A percentile compares a stretch with the other conserved stretches of the same genome.
phyloP scores from a whole-genome alignment of 92 coral and sea anemone species.

The Palythoa heliodiscus region DNA sequence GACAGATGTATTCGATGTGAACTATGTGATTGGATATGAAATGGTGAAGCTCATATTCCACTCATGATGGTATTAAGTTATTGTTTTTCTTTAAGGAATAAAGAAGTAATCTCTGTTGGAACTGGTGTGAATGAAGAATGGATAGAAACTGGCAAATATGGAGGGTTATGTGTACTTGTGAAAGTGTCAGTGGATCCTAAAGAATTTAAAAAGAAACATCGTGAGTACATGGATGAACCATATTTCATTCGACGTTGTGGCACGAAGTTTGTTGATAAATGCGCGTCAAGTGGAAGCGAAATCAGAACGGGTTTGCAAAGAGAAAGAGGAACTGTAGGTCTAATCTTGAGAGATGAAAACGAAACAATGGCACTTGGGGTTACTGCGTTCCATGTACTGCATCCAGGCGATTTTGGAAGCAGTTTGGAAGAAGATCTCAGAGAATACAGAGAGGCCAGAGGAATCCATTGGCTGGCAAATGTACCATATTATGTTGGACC shows the following conservation, averaged over 20 bases:
- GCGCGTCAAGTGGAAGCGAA: not conserved
- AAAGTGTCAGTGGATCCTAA: conserved; percentile 12
- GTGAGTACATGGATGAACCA: not conserved
- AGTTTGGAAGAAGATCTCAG: too few relatives aligned
- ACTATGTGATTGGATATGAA: too few relatives aligned
- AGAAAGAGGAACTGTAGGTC: not conserved
- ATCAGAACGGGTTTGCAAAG: not conserved
- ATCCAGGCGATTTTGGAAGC: too few relatives aligned
- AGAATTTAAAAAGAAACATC: conserved; percentile 1
- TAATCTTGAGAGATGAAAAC: not conserved
- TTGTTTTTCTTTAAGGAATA: not conserved
- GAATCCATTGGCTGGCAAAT: too few relatives aligned
- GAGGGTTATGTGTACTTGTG: conserved; percentile 18
- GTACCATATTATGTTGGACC: too few relatives aligned
- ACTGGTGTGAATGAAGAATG: conserved; percentile 5
- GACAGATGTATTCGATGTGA: too few relatives aligned
- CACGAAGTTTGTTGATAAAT: not conserved
- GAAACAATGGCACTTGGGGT: not conserved
- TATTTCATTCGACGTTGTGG: not conserved
- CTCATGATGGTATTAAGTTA: too few relatives aligned
- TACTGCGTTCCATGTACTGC: not conserved
- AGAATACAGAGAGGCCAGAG: too few relatives aligned
- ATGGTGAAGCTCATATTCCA: too few relatives aligned
- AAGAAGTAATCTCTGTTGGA: conserved; percentile 15
- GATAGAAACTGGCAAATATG: conserved; percentile 30